Base-by-base conservation (phyloP, 2,888 invertebrate genomes). In the Melanophora roralis region DNA sequence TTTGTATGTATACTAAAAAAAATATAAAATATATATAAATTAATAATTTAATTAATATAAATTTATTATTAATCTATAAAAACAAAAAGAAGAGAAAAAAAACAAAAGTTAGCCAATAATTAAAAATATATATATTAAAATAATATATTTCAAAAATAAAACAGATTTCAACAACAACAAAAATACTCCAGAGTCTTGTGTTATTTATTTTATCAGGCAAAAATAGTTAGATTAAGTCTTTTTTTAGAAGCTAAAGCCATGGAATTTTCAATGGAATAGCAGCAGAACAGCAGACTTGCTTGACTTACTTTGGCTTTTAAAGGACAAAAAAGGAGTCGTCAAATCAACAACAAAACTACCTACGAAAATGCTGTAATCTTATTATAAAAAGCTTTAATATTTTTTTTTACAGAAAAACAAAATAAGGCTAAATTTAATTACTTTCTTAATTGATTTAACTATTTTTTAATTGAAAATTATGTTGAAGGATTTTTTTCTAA, bases 1-100 rank as follows among this genome's bases (percentile, higher is more conserved):
- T 86, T 88, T 88, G 87, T 88, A 88, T 89, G 89, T 89, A 89
- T 88, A 89, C 88, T 88, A 88, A 88, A 87, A 84, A 86, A 68
- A 69, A 75, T 59, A 69, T 45, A 81, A 82, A 80, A 82, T 79
- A 83, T 82, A 77, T 84, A 85, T 84, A 77, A 84, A 85, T 84
- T 84, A 83, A 84, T 84, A 83, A 82, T 83, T 84, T 84, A 84
- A 80, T 69, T 82, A 81, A 78, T 75, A 81, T 81, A 81, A 79
- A 78, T 81, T 81, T 79, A 82, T 78, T 78, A 78, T 65, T 76
- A 82, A 77, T 77, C 79, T 83, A 81, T 84, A 83, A 85, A 84
- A 82, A 79, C 72, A 82, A 79, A 81, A 67, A 27, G 27, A 27
- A 27, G 27, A 27, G 36, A 59, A 77, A 77, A 78, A 68, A 68